phyloP scores from a whole-genome alignment of 1,140 invertebrate species.

The Drosophila ambigua region DNA sequence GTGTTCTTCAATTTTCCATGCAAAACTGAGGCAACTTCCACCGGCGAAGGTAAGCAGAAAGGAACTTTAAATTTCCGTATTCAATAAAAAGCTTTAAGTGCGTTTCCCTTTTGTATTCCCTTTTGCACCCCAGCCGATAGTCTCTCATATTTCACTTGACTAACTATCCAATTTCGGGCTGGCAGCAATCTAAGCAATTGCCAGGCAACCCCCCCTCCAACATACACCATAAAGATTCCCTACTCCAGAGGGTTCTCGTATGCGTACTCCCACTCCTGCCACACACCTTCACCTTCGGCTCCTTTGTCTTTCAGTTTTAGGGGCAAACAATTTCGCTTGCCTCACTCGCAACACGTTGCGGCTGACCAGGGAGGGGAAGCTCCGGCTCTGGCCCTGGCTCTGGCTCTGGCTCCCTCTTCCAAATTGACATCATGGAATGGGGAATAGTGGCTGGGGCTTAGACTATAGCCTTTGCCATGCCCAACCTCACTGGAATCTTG shows the following conservation, averaged over 20 bases:
- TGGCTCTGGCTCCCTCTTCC: too few species aligned
- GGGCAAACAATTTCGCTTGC: conserved; percentile 42
- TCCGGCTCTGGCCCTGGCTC: too few species aligned
- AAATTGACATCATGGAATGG: too few species aligned
- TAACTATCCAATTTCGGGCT: conserved; percentile 37
- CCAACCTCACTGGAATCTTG: conserved; percentile 20
- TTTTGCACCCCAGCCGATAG: too few species aligned
- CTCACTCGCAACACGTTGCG: conserved; percentile 46
- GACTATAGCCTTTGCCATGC: conserved; percentile 2
- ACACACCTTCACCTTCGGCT: conserved; percentile 8
- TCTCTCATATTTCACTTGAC: conserved; percentile 35
- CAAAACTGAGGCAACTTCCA: too few species aligned
- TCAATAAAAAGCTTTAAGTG: background rate
- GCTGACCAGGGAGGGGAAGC: conserved; percentile 9
- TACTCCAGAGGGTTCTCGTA: background rate
- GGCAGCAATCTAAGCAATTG: conserved; percentile 36
- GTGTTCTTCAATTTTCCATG: too few species aligned
- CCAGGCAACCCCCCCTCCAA: background rate
- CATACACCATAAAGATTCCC: background rate
- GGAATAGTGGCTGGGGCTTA: conserved; percentile 2
- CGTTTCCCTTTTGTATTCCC: background rate
- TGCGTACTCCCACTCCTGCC: background rate
- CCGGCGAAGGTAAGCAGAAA: too few species aligned
- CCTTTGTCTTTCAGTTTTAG: conserved; percentile 39
- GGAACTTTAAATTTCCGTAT: too few species aligned